A percentile compares a stretch with the other conserved stretches of the same genome.
Conservation (phyloP, 2,797 vertebrate species). For the Rhabdophis nuchalis region DNA sequence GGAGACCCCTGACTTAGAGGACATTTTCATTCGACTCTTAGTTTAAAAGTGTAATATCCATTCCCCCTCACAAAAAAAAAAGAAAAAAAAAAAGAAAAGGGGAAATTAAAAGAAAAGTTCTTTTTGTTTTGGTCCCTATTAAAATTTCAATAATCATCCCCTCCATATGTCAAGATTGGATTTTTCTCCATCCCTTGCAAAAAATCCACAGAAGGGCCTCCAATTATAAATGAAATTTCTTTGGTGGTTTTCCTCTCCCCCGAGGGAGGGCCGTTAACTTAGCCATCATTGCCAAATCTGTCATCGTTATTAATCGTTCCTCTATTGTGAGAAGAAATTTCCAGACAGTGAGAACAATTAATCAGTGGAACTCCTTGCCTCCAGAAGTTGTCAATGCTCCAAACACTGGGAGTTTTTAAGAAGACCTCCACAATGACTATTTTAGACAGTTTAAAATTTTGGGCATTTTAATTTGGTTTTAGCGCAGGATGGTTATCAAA, state of each 20-base stretch:
- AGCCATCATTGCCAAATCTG: neutral
- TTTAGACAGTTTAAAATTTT: too few relatives aligned
- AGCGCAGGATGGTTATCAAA: too few relatives aligned
- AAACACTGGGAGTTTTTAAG: neutral
- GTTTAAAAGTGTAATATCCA: neutral
- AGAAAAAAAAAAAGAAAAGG: too few relatives aligned
- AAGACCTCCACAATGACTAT: too few relatives aligned
- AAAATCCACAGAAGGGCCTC: neutral
- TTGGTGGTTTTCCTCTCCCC: neutral
- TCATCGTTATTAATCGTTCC: neutral
- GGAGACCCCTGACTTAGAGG: too few relatives aligned
- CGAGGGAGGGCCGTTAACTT: neutral
- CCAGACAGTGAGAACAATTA: neutral
- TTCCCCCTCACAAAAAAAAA: too few relatives aligned
- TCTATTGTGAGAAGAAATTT: neutral
- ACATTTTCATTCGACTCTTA: neutral
- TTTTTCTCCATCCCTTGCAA: neutral
- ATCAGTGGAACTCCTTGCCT: neutral
- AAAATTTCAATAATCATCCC: neutral
- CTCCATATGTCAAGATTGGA: neutral
- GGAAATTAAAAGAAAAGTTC: neutral
- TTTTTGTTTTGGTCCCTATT: neutral
- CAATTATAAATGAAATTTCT: neutral
- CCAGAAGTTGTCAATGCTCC: neutral
- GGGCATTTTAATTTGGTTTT: too few relatives aligned